Evolutionary conservation across 2,113 vertebrate genomes (phyloP).

Genomic region (Thryonomys swinderianus): DNA sequence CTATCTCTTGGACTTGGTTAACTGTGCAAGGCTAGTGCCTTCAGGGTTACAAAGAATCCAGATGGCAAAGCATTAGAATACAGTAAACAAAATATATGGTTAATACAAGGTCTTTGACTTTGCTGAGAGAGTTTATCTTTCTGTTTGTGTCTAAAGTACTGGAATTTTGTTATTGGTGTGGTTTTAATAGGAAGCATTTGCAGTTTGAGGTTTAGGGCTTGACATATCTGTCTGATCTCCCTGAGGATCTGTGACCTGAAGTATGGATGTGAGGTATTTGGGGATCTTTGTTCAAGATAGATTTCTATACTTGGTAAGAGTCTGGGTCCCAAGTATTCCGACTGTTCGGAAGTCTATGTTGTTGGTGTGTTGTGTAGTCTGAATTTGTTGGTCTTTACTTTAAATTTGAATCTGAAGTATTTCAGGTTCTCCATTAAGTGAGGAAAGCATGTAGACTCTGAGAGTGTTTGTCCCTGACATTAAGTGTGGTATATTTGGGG

Average conservation of each 20-base stretch:
- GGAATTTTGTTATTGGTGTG: not conserved
- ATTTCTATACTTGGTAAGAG: not conserved
- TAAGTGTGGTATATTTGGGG: not conserved
- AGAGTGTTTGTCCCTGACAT: not conserved
- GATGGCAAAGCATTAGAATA: slow-evolving; percentile 15
- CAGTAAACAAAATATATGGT: not conserved
- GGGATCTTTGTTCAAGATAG: not conserved
- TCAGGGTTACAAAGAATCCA: not conserved
- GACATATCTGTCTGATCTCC: not conserved
- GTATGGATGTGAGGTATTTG: not conserved
- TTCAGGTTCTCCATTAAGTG: not conserved
- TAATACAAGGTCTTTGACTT: not conserved
- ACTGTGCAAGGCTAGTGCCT: not conserved
- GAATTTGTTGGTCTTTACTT: not conserved
- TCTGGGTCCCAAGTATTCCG: not conserved
- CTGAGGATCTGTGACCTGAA: not conserved
- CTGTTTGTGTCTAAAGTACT: not conserved
- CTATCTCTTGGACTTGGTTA: not conserved
- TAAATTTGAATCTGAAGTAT: not conserved
- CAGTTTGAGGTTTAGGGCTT: not conserved
- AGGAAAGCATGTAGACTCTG: not conserved
- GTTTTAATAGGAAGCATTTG: not conserved
- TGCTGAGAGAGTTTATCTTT: not conserved
- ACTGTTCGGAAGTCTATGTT: not conserved
- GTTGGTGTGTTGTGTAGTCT: not conserved